phyloP scores from a whole-genome alignment of 2,888 invertebrate genomes.

The Synanthedon vespiformis region DNA sequence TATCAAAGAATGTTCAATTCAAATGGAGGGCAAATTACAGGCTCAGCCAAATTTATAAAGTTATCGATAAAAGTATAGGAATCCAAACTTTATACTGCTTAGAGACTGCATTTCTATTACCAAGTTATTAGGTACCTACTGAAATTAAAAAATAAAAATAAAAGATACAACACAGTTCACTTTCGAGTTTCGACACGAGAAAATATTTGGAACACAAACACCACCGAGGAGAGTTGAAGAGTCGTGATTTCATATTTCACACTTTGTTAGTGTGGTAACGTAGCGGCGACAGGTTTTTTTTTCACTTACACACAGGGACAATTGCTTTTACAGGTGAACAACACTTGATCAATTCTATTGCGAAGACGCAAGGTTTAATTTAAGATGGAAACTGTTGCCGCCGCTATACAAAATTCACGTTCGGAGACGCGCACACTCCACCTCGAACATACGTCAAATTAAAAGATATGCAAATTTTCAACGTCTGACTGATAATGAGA shows the following conservation, averaged over 20 bases:
- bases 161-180: constrained; percentile 27
- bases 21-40: no score
- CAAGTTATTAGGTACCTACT: no score
- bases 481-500: constrained; percentile 34
- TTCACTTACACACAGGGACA: constrained; percentile 26
- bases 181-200: constrained; percentile 52
- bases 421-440: constrained; percentile 10
- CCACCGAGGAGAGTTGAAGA: constrained; percentile 42
- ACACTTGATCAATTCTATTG: constrained; percentile 7
- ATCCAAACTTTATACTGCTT: no score
- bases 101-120: no score
- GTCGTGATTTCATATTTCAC: constrained; percentile 71
- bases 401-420: not conserved
- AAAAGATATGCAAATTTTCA: constrained; percentile 55
- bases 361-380: constrained; percentile 15
- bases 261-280: constrained; percentile 58
- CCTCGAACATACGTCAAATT: constrained; percentile 43
- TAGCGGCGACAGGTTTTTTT: constrained; percentile 52
- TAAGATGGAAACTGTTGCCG: no score
- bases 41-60: no score
- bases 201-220: constrained; percentile 67
- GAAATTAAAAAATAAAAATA: not conserved
- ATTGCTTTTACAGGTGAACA: not conserved
- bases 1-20: no score
- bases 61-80: no score